Base-by-base conservation (phyloP, 2,113 vertebrate species). In the Scophthalmus maximus region DNA sequence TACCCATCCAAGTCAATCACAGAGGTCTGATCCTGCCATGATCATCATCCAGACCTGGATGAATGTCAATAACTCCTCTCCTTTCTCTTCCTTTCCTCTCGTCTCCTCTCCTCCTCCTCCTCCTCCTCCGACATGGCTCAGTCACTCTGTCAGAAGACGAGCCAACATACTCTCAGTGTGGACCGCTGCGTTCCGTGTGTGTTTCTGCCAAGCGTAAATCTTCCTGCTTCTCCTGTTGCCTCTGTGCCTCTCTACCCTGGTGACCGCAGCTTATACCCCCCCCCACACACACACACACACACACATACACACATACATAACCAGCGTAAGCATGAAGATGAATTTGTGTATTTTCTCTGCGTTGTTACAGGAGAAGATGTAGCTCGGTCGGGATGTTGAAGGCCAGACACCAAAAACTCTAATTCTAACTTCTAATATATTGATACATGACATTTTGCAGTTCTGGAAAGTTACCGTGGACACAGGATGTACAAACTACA, bases 91-190 rank as follows among this genome's bases (percentile, higher is more conserved):
- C 23, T 18, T 51, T 52, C 40, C 30, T 23, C 72, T 25, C 23
- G 53, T 26, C 30, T 32, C 36, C 49, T 42, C 44, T 44, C 65
- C 26, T 22, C 25, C 12, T 49, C 40, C 23, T 55, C 22, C 3
- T 55, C 12, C 25, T 18, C 25, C 46, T 29, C 23, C 83, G 81
- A 84, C 73, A 68, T 75, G 68, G 71, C 85, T 78, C 77, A 77
- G 79, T 67, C 74, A 60, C 76, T 76, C 52, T 74, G 84, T 88
- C 76, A 87, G 87, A 91, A 86, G 82, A 78, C 55, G 8, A 1
- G 87, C 88, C 88, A 91, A 40, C 82, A 80, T 65, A 58, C 63
- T 79, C 81, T 87, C 84, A 82, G 75, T 79, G 85, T 78, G 79
- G 83, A 83, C 75, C 73, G 0, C 60, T 51, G 83, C 78, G 84